Evolutionary conservation across 2,888 invertebrate species (phyloP).

Genomic region (Drosophila limbata): DNA sequence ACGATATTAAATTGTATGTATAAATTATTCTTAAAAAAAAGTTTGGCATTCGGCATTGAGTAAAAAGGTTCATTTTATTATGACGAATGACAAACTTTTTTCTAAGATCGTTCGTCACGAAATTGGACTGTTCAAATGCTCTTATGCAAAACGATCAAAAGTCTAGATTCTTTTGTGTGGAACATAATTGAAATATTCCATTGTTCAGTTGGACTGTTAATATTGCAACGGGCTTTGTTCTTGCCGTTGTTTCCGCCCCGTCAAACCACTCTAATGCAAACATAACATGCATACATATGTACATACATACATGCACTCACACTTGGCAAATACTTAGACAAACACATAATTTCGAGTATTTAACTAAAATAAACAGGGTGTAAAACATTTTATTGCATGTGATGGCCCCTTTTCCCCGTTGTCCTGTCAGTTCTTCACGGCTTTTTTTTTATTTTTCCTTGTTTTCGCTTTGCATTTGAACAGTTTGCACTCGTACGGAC

Average conservation of each 20-base stretch:
- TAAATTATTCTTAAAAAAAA: no score
- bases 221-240: constrained; percentile 21
- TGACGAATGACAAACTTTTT: no score
- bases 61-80: no score
- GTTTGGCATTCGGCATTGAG: no score
- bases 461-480: constrained; percentile 54
- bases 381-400: constrained; percentile 79
- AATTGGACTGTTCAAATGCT: no score
- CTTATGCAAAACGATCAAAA: constrained; percentile 11
- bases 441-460: constrained; percentile 14
- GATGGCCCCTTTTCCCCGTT: constrained; percentile 14
- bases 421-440: constrained; percentile 6
- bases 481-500: constrained; percentile 45
- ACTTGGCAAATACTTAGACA: constrained; percentile 67
- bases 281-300: background rate
- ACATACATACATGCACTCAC: constrained; percentile 16
- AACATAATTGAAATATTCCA: constrained; percentile 10
- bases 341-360: constrained; percentile 81
- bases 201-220: constrained; percentile 1
- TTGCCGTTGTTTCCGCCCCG: background rate
- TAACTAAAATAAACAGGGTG: constrained; percentile 82
- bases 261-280: constrained; percentile 34
- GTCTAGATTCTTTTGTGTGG: constrained; percentile 11
- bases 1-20: no score
- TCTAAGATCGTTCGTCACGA: no score